Evolutionary conservation across 35 echinoderm and acorn worm species (phyloP).

Genomic region (Anneissia japonica): DNA sequence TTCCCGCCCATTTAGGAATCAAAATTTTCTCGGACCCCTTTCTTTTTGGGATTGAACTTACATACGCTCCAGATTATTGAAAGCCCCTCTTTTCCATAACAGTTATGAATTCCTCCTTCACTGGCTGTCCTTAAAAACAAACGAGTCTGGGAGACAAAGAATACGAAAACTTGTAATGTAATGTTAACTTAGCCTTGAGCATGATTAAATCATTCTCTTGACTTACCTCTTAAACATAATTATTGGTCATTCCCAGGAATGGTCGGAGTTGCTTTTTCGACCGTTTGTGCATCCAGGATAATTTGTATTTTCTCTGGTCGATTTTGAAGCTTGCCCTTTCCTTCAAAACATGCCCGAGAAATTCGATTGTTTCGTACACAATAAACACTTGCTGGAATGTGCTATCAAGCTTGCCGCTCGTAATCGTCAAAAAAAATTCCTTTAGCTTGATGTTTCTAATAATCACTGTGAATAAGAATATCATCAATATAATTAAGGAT

Average conservation of each 20-base stretch:
- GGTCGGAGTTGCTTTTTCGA: conserved; percentile 40
- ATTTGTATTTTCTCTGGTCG: conserved; percentile 35
- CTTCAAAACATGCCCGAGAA: conserved; percentile 47
- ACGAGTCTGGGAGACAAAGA: conserved; percentile 24
- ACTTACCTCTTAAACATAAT: conserved; percentile 16
- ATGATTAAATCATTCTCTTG: conserved; percentile 42
- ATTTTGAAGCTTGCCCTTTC: background rate
- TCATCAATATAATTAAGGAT: conserved; percentile 48
- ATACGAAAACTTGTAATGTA: conserved; percentile 28
- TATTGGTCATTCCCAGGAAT: conserved; percentile 23
- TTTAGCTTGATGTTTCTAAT: conserved; percentile 28
- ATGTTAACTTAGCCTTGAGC: conserved; percentile 28
- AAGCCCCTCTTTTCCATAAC: conserved; percentile 17
- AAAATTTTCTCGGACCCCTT: no score
- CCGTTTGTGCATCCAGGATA: conserved; percentile 30
- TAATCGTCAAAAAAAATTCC: conserved; percentile 2
- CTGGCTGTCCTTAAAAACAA: conserved; percentile 48
- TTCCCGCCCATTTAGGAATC: conserved; percentile 4
- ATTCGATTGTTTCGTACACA: conserved; percentile 24
- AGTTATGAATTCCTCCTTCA: conserved; percentile 31
- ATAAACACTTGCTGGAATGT: conserved; percentile 38
- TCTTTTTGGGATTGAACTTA: conserved; percentile 24
- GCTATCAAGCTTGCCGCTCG: conserved; percentile 20
- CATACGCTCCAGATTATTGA: background rate
- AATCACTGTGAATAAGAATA: conserved; percentile 30